These are phyloP conservation scores for Theristicus caerulescens DNA, from an alignment of 2,113 vertebrate genomes.

Conservation along the genomic window DNA sequence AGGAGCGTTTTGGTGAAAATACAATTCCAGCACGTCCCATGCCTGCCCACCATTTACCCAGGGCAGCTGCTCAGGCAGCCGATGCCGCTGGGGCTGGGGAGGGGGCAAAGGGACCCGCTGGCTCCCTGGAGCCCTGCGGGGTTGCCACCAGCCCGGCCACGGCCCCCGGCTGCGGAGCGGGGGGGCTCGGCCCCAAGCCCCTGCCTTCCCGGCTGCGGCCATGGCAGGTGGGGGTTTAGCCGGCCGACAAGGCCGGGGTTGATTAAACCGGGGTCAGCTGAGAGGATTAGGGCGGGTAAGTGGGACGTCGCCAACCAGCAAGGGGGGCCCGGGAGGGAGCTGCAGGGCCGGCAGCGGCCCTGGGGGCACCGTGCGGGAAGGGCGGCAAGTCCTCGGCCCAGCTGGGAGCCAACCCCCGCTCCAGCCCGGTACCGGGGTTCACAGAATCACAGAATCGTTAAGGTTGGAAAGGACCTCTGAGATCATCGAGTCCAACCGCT, in stretches of 20 bases:
- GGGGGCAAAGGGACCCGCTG: neutral
- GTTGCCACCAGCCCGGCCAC: neutral
- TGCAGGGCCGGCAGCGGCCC: neutral
- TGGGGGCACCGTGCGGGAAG: neutral
- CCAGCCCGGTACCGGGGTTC: no score
- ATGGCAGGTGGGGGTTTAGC: neutral
- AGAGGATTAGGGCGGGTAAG: neutral
- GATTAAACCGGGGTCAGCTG: conserved; percentile 25
- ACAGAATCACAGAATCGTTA: no score
- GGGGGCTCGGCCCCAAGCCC: neutral
- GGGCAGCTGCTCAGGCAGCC: neutral
- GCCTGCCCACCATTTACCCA: neutral
- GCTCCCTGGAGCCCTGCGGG: neutral
- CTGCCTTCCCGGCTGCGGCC: neutral
- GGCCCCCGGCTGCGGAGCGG: fast-evolving
- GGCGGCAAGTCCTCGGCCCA: neutral
- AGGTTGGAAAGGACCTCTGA: no score
- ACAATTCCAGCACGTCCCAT: neutral
- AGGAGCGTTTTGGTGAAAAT: neutral
- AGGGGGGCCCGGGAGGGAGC: no score
- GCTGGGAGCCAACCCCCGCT: neutral
- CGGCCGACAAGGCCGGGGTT: neutral
- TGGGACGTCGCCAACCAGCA: neutral
- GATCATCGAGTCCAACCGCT: no score
- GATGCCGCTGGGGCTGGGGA: neutral